phyloP scores from a whole-genome alignment of 2,797 vertebrate species.

The Artibeus jamaicensis region DNA sequence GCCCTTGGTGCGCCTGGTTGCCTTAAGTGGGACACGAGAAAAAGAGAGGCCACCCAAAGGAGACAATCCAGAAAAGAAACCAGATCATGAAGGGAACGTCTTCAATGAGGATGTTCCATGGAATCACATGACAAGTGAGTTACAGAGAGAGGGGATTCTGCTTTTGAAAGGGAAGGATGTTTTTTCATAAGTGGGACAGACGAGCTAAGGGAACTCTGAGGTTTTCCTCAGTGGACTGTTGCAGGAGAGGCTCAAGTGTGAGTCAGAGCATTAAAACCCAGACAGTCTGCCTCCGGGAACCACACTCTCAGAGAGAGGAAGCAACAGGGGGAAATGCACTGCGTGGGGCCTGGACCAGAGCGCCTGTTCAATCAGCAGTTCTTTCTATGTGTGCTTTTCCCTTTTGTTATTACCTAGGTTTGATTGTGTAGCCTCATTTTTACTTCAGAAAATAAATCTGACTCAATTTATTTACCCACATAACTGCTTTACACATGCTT shows the following conservation, averaged over 20 bases:
- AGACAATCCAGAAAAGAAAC: conserved; percentile 29
- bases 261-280: not conserved
- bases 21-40: not conserved
- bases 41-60: not conserved
- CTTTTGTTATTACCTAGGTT: not conserved
- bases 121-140: not conserved
- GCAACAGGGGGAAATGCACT: not conserved
- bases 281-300: not conserved
- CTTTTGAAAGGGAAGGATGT: not conserved
- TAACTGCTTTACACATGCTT: not conserved
- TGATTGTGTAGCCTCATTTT: not conserved
- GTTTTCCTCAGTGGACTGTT: not conserved
- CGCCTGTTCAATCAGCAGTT: not conserved
- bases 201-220: not conserved
- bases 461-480: not conserved
- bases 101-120: not conserved
- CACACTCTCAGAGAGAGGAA: not conserved
- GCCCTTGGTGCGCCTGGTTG: not conserved
- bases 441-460: not conserved
- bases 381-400: not conserved
- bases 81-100: not conserved
- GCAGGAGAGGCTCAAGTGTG: not conserved
- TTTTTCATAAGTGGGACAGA: not conserved
- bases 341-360: not conserved
- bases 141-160: not conserved